Evolutionary conservation across 2,888 invertebrate genomes (phyloP).

Genomic region (Xestia sexstrigata): DNA sequence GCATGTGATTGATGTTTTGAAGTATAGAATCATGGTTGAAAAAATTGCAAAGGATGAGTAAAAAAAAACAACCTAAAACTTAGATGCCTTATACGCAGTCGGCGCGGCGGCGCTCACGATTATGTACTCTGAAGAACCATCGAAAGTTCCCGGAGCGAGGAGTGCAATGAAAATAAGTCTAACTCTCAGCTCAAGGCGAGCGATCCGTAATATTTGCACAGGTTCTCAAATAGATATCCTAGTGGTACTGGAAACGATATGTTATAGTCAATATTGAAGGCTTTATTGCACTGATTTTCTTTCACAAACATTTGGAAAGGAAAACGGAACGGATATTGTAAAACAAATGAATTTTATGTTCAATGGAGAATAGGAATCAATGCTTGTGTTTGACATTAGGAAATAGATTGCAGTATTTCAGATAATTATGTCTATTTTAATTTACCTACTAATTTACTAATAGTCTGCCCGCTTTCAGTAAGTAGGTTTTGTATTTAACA

Average conservation of each 20-base stretch:
- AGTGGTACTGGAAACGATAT: conserved; percentile 21
- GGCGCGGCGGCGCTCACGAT: conserved; percentile 1
- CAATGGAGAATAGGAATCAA: not conserved
- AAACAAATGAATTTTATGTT: conserved; percentile 27
- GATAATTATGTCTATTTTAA: not conserved
- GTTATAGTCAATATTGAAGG: conserved; percentile 49
- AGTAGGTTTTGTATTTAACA: not conserved
- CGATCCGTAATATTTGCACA: conserved; percentile 47
- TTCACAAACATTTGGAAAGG: conserved; percentile 31
- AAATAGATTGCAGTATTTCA: not conserved
- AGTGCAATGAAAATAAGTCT: conserved; percentile 56
- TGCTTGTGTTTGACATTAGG: not conserved
- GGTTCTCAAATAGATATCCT: conserved; percentile 51
- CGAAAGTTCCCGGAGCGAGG: not conserved
- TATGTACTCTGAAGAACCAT: conserved; percentile 26
- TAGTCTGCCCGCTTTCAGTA: no score
- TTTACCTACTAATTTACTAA: not conserved
- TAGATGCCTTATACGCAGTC: not conserved
- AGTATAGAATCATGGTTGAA: not conserved
- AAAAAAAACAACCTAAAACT: not conserved
- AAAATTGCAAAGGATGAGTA: not conserved
- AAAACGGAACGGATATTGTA: conserved; percentile 26
- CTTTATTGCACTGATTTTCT: conserved; percentile 51
- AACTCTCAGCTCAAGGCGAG: conserved; percentile 23
- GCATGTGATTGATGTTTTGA: not conserved